Percentiles rank a stretch among this genome's conserved stretches.
Conservation (phyloP, 2,888 invertebrate genomes). For the Fragum sueziense region DNA sequence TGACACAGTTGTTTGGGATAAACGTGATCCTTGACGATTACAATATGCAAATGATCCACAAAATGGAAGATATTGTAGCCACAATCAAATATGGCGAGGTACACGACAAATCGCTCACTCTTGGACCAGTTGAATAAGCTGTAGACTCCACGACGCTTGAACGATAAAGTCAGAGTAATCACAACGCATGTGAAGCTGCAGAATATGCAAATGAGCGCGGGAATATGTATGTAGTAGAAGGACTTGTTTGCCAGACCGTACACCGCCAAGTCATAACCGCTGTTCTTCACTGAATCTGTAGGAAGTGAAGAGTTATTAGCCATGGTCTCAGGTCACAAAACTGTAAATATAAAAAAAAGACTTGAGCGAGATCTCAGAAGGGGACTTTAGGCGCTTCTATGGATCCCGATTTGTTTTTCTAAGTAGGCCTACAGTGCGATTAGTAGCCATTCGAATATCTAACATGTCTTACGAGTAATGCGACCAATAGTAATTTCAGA, state of each 20-base stretch:
- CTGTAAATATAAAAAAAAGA: background rate
- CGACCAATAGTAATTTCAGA: too few relatives aligned
- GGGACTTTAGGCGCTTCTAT: background rate
- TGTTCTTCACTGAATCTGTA: background rate
- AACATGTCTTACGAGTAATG: background rate
- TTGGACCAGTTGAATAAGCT: constrained; percentile 58
- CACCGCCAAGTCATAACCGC: constrained; percentile 56
- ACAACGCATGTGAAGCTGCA: constrained; percentile 49
- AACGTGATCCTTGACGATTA: constrained; percentile 53
- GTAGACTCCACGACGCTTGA: constrained; percentile 16
- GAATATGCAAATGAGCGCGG: constrained; percentile 53
- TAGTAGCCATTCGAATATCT: background rate
- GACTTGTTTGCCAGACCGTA: constrained; percentile 54
- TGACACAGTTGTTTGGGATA: constrained; percentile 59
- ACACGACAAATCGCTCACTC: constrained; percentile 63
- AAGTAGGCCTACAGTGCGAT: background rate
- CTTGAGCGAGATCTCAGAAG: background rate
- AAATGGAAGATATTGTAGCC: constrained; percentile 62
- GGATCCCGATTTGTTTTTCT: background rate
- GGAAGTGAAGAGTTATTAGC: background rate
- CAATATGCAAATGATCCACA: constrained; percentile 63
- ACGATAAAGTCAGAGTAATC: constrained; percentile 46
- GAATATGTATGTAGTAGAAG: constrained; percentile 55
- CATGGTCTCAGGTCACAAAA: background rate
- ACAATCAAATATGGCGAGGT: constrained; percentile 62